These are phyloP conservation scores for Dolomedes plantarius DNA, from an alignment of 2,888 invertebrate species.

Conservation along the genomic window DNA sequence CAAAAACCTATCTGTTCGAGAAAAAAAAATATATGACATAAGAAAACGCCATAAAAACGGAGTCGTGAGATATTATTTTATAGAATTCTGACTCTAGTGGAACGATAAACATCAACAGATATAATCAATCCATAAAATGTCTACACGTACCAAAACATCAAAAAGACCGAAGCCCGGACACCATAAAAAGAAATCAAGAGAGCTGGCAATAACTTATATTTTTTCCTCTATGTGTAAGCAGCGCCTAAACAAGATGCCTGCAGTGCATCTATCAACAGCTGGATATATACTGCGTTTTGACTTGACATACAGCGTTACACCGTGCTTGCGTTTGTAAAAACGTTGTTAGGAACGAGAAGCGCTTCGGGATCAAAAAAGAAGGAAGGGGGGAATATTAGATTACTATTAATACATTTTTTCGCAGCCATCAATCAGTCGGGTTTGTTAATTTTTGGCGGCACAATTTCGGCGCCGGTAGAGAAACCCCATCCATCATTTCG, in stretches of 20 bases:
- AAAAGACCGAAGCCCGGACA: neutral
- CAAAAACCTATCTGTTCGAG: too few species aligned
- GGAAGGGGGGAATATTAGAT: conserved; percentile 26
- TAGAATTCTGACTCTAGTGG: neutral
- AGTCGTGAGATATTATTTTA: conserved; percentile 2
- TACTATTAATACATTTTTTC: conserved; percentile 52
- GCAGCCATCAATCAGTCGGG: conserved; percentile 27
- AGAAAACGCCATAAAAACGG: neutral
- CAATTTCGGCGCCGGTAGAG: conserved; percentile 26
- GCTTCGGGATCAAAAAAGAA: conserved; percentile 4
- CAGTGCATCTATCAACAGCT: conserved; percentile 16
- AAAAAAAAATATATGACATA: too few species aligned
- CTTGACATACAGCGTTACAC: conserved; percentile 45
- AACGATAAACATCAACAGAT: neutral
- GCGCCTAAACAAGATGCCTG: conserved; percentile 12
- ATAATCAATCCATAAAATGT: conserved; percentile 14
- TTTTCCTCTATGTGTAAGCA: conserved; percentile 6
- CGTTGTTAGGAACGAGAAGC: neutral
- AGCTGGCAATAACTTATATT: conserved; percentile 1
- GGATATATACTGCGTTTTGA: conserved; percentile 21
- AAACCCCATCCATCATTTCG: neutral
- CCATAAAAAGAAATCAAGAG: conserved; percentile 14
- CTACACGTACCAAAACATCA: neutral
- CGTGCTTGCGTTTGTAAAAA: conserved; percentile 46
- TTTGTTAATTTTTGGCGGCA: conserved; percentile 36